Base-by-base conservation (phyloP, 2,888 invertebrate species). In the Troides helena region DNA sequence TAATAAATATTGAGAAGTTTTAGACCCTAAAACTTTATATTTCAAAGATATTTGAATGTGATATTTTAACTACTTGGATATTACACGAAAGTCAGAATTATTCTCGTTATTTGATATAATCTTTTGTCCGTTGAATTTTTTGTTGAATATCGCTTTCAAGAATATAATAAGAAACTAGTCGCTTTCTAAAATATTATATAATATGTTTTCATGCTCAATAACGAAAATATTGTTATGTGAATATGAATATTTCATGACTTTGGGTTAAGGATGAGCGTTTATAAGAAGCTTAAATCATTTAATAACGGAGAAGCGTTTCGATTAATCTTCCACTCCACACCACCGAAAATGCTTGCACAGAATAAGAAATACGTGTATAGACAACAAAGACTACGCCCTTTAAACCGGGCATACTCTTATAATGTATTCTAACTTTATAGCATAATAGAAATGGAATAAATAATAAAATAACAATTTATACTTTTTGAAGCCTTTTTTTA, bases 381-480 rank as follows among this genome's bases (percentile, higher is more conserved):
- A 67, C 66, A 25, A 70, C 66, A 70, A 70, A 67, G 66, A 58
- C 66, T 61, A 61, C 18, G 62, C 58, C 70, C 53, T 67, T 63
- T 63, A 66, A 66, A 69, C 12, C 21, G 58, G 58, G 62, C 62
- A 50, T 62, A 57, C n/a, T n/a, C 62, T 65, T 70, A 50, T 70
- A 67, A 60, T 59, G 62, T 59, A 70, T 70, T 70, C 70, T 66
- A 70, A 67, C 59, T 70, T 70, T 67, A 66, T 70, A 63, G 59
- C 46, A 59, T 66, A 50, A 69, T 62, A 69, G 57, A 65, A 69
- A 65, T 23, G 62, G 58, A 21, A 36, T 25, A 62, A 65, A 69
- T 57, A 64, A n/a, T 23, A 57, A 67, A 58, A 69, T 53, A 58
- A 10, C 10, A 58, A 21, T 23, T 58, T 58, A 46, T 14, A 56